Conservation (phyloP, 2,797 vertebrate species). For the Hoplostethus atlanticus region DNA sequence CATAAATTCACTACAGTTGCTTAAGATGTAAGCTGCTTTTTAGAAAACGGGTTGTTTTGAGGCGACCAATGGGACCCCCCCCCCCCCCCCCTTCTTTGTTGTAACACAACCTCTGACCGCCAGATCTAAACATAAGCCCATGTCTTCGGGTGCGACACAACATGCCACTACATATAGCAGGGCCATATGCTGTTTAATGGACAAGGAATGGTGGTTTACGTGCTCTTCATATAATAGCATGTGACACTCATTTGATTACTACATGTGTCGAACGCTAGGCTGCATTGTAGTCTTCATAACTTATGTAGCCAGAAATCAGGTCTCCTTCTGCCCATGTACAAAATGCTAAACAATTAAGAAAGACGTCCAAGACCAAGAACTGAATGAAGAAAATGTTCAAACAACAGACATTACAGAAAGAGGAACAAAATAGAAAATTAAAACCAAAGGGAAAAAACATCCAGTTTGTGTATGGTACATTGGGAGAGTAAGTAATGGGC, state of each 20-base stretch:
- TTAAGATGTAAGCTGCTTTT: neutral
- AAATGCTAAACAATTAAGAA: no score
- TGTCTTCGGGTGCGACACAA: neutral
- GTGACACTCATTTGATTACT: neutral
- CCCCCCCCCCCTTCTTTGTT: constrained; percentile 25
- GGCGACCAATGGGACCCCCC: constrained; percentile 58
- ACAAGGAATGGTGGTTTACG: neutral
- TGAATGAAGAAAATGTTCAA: neutral
- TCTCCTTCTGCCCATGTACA: no score
- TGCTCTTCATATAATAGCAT: constrained; percentile 9
- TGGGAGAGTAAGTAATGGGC: no score
- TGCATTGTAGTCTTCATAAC: neutral
- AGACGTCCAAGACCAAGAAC: neutral
- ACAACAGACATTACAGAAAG: neutral
- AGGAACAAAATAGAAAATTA: neutral
- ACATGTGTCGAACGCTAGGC: neutral
- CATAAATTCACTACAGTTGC: neutral
- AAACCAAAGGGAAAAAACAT: no score
- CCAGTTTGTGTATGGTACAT: no score
- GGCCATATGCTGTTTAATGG: constrained; percentile 11
- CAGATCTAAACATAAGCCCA: constrained; percentile 63
- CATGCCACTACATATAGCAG: constrained; percentile 7
- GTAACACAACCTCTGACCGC: constrained; percentile 55
- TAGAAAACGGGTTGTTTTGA: constrained; percentile 9
- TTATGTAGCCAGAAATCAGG: constrained; percentile 1